Conservation (phyloP, 2,797 vertebrate genomes). For the Zalophus californianus region DNA sequence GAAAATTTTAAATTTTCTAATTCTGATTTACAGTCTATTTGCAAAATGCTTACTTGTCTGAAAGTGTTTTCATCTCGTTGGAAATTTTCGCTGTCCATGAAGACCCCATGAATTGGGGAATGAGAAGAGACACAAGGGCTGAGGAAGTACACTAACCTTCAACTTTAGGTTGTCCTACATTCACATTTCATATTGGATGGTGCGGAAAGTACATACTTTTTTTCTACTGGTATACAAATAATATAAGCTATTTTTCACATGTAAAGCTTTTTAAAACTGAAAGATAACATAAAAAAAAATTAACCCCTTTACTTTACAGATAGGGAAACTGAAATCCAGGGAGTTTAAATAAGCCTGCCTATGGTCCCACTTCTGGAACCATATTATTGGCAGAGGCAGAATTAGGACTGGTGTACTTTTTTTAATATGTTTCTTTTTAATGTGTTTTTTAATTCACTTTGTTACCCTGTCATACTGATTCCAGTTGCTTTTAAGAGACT, state of each 20-base stretch:
- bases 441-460: constrained; percentile 58
- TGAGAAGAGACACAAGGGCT: constrained; percentile 74
- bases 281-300: constrained; percentile 59
- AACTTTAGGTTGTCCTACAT: constrained; percentile 60
- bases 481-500: constrained; percentile 17
- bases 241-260: constrained; percentile 56
- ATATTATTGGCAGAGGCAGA: constrained; percentile 45
- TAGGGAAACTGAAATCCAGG: constrained; percentile 46
- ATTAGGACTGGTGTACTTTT: constrained; percentile 32
- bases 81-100: constrained; percentile 71
- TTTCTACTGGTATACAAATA: constrained; percentile 52
- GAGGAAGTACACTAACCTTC: constrained; percentile 68
- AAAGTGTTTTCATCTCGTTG: constrained; percentile 74
- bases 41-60: constrained; percentile 64
- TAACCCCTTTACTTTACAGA: constrained; percentile 26
- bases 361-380: neutral
- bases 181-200: constrained; percentile 54
- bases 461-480: constrained; percentile 39
- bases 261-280: constrained; percentile 52
- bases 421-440: neutral
- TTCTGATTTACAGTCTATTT: constrained; percentile 68
- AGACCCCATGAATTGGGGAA: constrained; percentile 76
- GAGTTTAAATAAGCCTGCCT: constrained; percentile 51
- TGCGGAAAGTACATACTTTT: constrained; percentile 61
- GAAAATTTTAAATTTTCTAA: constrained; percentile 63